phyloP scores from a whole-genome alignment of 2,888 invertebrate species.

The Sinodicranocentrus sp. region DNA sequence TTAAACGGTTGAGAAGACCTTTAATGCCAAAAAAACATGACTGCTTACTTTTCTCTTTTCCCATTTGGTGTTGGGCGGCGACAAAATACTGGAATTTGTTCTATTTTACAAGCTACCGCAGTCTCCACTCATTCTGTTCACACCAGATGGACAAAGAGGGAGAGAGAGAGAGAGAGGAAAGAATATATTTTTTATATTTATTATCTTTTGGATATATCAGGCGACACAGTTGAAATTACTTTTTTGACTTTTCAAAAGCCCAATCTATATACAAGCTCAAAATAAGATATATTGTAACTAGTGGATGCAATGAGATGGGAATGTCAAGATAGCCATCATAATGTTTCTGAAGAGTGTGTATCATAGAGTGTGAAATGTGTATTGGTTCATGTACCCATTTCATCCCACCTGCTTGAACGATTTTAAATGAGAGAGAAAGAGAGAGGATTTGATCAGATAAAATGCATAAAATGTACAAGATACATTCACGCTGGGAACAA shows the following conservation, averaged over 20 bases:
- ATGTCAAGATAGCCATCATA: conserved; percentile 13
- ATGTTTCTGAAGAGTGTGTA: not conserved
- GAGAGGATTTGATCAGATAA: conserved; percentile 16
- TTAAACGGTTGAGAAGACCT: no score
- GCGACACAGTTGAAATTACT: conserved; percentile 30
- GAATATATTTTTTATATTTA: not conserved
- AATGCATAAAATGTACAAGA: conserved; percentile 4
- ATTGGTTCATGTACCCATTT: not conserved
- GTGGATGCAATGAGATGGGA: not conserved
- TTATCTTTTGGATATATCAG: conserved; percentile 2
- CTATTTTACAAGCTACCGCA: conserved; percentile 28
- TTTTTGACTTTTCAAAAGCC: not conserved
- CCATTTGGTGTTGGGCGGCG: conserved; percentile 53
- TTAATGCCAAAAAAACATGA: no score
- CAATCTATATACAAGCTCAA: not conserved
- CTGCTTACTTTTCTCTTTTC: not conserved
- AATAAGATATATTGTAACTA: not conserved
- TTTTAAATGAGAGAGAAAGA: conserved; percentile 22
- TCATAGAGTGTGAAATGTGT: not conserved
- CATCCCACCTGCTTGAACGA: conserved; percentile 1
- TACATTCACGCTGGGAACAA: conserved; percentile 18
- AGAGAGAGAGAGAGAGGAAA: not conserved
- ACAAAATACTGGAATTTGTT: conserved; percentile 41
- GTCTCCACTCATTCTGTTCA: not conserved
- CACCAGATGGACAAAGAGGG: not conserved